Evolutionary conservation across 1,140 invertebrate species (phyloP), one percentile per base, ranked within the genome.

Genomic region (Vanessa tameamea): DNA sequence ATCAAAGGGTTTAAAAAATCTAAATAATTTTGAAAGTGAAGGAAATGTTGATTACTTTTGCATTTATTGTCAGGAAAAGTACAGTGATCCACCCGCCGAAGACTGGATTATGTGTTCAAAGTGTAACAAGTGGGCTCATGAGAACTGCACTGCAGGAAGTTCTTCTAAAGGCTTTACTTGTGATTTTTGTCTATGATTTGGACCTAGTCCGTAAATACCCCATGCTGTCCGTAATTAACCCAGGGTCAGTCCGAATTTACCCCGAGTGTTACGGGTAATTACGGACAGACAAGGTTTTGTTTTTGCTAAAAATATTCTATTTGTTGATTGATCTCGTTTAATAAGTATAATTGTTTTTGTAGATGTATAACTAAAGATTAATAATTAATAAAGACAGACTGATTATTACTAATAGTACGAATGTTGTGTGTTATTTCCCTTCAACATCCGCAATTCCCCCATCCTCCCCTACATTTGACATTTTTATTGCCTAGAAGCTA

Each of bases 31-130:
- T 66, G 73, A 72, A 72, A 51, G 50, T 64, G 69, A 66, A 5
- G 73, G 61, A 77, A 81, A 81, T 78, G 43, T 70, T 57, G 64
- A 81, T 37, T 77, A 78, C 59, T 81, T 77, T 66, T 81, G 69
- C 65, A 78, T 81, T 65, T 76, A 73, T 66, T 81, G 75, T 66
- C 48, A 69, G 48, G 80, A 81, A 77, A 78, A 81, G 65, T 76
- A 76, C 64, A 8, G 37, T 64, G 47, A 72, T 37, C 70, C 64
- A 75, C 79, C 75, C 48, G 65, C 43, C 64, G 75, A 77, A 75
- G 75, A 70, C 23, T 79, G 77, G 77, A 81, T 79, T 73, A 79
- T 79, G 72, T 81, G 73, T 74, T 66, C 7, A 63, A 77, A 73
- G 47, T 77, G 77, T 74, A 72, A 79, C 15, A 69, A 77, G 14